Base-by-base conservation (phyloP, 53 echinoderm and acorn worm genomes). In the Luidia sarsii region DNA sequence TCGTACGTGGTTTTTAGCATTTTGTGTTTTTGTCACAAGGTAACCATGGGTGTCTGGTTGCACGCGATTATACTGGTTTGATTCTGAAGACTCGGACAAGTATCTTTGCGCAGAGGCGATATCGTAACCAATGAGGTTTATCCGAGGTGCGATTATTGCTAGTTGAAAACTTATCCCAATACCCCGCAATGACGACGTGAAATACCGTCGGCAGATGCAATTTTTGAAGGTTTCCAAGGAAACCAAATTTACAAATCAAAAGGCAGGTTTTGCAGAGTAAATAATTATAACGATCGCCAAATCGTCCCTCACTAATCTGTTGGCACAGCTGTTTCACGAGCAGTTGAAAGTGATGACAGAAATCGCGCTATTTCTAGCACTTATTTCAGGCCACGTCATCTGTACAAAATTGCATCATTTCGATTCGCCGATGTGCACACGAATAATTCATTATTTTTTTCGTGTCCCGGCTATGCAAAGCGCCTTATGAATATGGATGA, bases 91-190 rank as follows among this genome's bases (percentile, higher is more conserved):
- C 13, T 45, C 0, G 3, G 25, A 0, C 0, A 27, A 32, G 24
- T 89, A 91, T 95, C 95, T 95, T 95, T 92, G 95, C 89, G 95
- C 89, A 95, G 91, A 91, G 95, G 95, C 89, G 92, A 92, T 95
- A 92, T 95, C 95, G 89, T 95, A 92, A 92, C 84, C 87, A 92
- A 91, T 95, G 95, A 95, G 95, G 91, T 91, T 83, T 86, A 91
- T 68, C 95, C 91, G 95, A 94, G 95, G 91, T 91, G 95, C 91
- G 95, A 91, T 94, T 91, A 91, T 91, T 94, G 91, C 91, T 91
- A 91, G 87, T 91, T 91, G 91, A 94, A 94, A 94, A 94, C 94
- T 94, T 94, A 94, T 90, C 94, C 91, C 94, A 91, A 94, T 94
- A 94, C 94, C 91, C 94, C 94, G 89, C 94, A 83, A 83, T 82